A percentile compares a stretch with the other conserved stretches of the same genome.
phyloP scores from a whole-genome alignment of 2,888 invertebrate species.

The Sepiola atlantica region DNA sequence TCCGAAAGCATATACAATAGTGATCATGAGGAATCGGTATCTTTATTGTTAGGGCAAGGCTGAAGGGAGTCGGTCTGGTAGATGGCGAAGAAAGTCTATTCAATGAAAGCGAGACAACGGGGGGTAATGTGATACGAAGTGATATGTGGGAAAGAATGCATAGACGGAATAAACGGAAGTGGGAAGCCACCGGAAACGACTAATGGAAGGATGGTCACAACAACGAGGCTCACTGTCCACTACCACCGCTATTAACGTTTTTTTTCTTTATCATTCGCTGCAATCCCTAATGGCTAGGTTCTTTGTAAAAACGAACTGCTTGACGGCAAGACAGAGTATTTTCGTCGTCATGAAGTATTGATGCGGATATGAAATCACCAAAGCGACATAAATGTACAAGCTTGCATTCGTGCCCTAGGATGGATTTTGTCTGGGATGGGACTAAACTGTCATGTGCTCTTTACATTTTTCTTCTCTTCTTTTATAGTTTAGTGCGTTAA shows the following conservation, averaged over 20 bases:
- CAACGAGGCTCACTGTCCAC: background rate
- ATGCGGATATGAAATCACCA: slow-evolving; percentile 21
- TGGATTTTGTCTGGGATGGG: background rate
- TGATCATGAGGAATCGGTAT: background rate
- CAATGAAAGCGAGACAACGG: background rate
- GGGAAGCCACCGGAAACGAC: background rate
- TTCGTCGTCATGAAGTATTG: slow-evolving; percentile 14
- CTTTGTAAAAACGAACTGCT: slow-evolving; percentile 1
- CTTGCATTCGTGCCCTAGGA: background rate
- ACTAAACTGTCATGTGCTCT: background rate
- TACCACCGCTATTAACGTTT: background rate
- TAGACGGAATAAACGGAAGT: background rate
- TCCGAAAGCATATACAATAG: background rate
- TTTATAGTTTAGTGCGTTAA: background rate
- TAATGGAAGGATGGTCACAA: background rate
- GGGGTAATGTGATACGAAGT: background rate
- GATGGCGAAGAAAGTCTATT: background rate
- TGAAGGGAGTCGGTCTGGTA: background rate
- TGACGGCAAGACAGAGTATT: background rate
- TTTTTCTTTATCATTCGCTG: background rate
- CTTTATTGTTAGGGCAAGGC: background rate
- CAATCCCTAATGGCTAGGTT: background rate
- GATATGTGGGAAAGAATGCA: background rate
- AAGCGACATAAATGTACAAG: background rate
- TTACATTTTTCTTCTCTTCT: background rate